Evolutionary conservation across 2,888 invertebrate species (phyloP), one percentile per base, ranked within the genome.

Genomic region (Heliconius sara): DNA sequence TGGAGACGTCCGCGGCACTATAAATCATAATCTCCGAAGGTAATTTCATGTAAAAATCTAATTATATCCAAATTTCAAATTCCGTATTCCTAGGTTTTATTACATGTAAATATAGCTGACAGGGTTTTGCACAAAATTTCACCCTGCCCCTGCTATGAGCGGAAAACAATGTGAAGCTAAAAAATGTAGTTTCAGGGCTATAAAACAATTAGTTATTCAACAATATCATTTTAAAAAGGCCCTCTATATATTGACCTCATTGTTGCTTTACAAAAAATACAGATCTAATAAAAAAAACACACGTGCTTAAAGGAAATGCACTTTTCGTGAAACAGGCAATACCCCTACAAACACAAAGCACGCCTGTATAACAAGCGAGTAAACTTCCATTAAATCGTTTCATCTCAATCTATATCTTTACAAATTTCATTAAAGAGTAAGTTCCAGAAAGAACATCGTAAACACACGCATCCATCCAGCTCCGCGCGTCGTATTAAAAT

Each of bases 401-500:
- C 19, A 34, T 34, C 22, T 60, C 19, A 34, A 63, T 60, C 43
- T 39, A 19, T 65, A 25, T 65, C 12, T 65, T 13, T 13, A 65
- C 13, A 65, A 25, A 63, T 65, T 76, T 30, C 6, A 52, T 66
- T n/a, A 52, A 76, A 10, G 4, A 67, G 25, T 57, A 67, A 67
- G 22, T 25, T 52, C n/a, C 22, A 74, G 27, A 78, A 76, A 80
- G 79, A 80, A 77, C 79, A 80, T 78, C 39, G 73, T 63, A 43
- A 81, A 78, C 79, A 22, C 57, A 22, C 6, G 57, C 22, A 57
- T 52, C 52, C 83, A 89, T 90, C 88, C 88, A 90, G 88, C 89
- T 86, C 30, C 52, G 52, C 73, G 60, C 73, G 73, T 86, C 84
- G 88, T 92, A 93, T 92, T 91, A 92, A 92, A 93, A 92, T 91